Evolutionary conservation across 2,797 vertebrate genomes (phyloP).

Genomic region (Kryptolebias ocellatus): DNA sequence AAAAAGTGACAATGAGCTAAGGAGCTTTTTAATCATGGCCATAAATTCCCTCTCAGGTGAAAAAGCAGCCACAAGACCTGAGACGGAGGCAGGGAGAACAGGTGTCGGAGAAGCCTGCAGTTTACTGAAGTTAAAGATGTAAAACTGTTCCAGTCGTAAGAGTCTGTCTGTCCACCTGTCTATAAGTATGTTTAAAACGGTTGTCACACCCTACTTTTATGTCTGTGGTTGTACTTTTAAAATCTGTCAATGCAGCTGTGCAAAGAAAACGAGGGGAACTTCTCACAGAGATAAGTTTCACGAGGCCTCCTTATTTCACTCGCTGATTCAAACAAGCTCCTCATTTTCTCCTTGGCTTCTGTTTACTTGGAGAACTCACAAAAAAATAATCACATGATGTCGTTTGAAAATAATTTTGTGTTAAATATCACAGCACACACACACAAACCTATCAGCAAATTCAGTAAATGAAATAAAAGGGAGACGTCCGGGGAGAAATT

Average conservation of each 20-base stretch:
- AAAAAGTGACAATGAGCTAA: slow-evolving; percentile 42
- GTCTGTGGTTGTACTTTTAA: not conserved
- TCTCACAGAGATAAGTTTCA: not conserved
- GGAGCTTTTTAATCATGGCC: slow-evolving; percentile 49
- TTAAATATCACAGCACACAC: not conserved
- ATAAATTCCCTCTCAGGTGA: slow-evolving; percentile 25
- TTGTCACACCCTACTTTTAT: not conserved
- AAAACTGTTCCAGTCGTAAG: not conserved
- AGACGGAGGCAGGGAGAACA: not conserved
- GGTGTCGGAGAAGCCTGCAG: not conserved
- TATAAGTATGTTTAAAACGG: not conserved
- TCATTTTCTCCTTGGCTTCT: not conserved
- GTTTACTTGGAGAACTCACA: not conserved
- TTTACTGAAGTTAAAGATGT: not conserved
- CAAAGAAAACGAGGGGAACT: not conserved
- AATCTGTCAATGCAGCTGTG: not conserved
- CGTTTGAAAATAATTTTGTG: slow-evolving; percentile 7
- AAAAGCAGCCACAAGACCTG: slow-evolving; percentile 7
- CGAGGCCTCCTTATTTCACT: slow-evolving; percentile 1
- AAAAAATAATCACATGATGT: slow-evolving; percentile 3
- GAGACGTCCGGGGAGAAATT: too few relatives aligned
- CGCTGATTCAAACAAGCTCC: not conserved
- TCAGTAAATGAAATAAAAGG: not conserved
- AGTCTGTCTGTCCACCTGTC: not conserved
- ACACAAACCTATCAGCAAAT: not conserved